Evolutionary conservation across 2,888 invertebrate genomes (phyloP).

Genomic region (Creontiades dilutus): DNA sequence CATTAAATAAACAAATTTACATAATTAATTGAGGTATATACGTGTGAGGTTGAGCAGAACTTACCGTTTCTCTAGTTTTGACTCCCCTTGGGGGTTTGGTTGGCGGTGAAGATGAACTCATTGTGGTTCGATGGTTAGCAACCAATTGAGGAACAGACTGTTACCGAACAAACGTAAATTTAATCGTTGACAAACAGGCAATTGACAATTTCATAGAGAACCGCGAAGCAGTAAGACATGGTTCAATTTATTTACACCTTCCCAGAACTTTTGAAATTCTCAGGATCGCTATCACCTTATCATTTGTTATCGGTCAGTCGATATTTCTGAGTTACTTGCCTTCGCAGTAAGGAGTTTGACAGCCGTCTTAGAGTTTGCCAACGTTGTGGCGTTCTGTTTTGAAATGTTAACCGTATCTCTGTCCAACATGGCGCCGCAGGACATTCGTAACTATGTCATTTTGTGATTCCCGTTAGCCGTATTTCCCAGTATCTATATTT

Average conservation of each 20-base stretch:
- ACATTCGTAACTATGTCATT: no score
- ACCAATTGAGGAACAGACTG: not conserved
- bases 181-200: not conserved
- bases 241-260: not conserved
- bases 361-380: not conserved
- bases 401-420: no score
- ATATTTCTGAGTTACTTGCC: conserved; percentile 1
- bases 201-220: not conserved
- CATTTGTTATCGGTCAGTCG: not conserved
- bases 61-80: conserved; percentile 92
- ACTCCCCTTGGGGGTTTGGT: conserved; percentile 92
- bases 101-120: conserved; percentile 81
- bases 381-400: no score
- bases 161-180: not conserved
- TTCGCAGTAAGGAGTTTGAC: not conserved
- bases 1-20: not conserved
- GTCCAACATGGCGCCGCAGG: no score
- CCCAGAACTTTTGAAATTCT: not conserved
- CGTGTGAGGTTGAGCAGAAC: conserved; percentile 73
- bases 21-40: not conserved
- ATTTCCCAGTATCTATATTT: no score
- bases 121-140: conserved; percentile 43
- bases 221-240: not conserved
- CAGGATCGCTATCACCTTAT: conserved; percentile 1
- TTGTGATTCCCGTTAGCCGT: no score